Base-by-base conservation (phyloP, 2,797 vertebrate species). In the Prionace glauca region DNA sequence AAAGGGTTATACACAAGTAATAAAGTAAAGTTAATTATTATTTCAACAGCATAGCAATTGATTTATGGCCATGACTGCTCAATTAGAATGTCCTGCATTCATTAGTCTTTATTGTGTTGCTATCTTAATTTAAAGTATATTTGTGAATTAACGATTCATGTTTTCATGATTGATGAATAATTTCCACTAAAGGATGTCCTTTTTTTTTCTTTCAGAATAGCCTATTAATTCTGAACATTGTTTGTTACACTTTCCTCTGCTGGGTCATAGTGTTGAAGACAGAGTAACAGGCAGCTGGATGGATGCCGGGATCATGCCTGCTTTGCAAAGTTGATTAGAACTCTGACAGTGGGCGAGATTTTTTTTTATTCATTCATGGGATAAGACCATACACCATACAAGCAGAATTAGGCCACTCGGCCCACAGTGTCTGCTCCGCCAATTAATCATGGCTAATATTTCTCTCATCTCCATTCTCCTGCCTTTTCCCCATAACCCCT, bases 21-120 rank as follows among this genome's bases (percentile, higher is more conserved):
- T 74, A 94, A 94, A 94, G 41, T 72, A 74, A 94, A 94, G 69
- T 94, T 74, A 94, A 94, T 94, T 72, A 94, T 94, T 94, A 94
- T 94, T 94, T 45, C 71, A 72, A 50, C 93, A 94, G 93, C 69
- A 94, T 94, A 77, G 74, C 32, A 74, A 94, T 94, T 74, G 93
- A 94, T 94, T 94, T 94, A 94, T 94, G 41, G 41, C 67, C 14
- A 74, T 12, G 24, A 41, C 22, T 18, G 24, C 36, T 77, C 71
- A 94, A 94, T 94, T 94, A 72, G 71, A 74, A 74, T 74, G 71
- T 94, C 71, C 26, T 60, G 69, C 67, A 94, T 32, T 56, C 71
- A 72, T 94, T 94, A 94, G 45, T 72, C 69, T 94, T 94, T 94
- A 72, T 94, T 94, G 93, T 56, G 93, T 29, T 32, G 71, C 69